phyloP scores from a whole-genome alignment of 2,113 vertebrate genomes.

The Lepisosteus oculatus region DNA sequence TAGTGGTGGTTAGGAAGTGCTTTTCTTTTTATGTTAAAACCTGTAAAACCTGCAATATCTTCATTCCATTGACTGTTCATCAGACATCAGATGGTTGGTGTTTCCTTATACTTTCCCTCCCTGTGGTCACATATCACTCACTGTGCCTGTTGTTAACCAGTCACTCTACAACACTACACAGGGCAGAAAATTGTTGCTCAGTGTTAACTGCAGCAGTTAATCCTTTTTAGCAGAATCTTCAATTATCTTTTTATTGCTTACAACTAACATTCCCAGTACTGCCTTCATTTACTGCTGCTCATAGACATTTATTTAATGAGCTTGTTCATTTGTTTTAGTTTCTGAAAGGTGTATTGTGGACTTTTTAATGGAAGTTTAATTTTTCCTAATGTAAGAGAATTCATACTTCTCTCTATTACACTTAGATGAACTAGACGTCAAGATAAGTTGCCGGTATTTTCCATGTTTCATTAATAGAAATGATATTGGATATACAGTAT shows the following conservation, averaged over 20 bases:
- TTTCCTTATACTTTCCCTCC: too few relatives aligned
- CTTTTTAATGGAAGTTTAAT: constrained; percentile 5
- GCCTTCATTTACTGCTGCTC: not conserved
- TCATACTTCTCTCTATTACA: too few relatives aligned
- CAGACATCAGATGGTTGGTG: too few relatives aligned
- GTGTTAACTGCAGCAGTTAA: not conserved
- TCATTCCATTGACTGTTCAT: too few relatives aligned
- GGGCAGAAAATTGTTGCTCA: not conserved
- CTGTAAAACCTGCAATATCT: too few relatives aligned
- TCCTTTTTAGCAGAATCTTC: constrained; percentile 1
- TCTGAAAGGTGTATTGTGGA: not conserved
- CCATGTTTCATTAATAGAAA: not conserved
- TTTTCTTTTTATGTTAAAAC: too few relatives aligned
- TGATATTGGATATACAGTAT: not conserved
- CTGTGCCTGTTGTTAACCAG: not conserved
- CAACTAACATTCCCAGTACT: constrained; percentile 8
- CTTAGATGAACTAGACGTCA: too few relatives aligned
- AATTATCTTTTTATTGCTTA: constrained; percentile 21
- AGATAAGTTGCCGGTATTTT: too few relatives aligned
- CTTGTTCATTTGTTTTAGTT: constrained; percentile 23
- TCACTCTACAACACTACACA: not conserved
- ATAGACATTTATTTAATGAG: constrained; percentile 16
- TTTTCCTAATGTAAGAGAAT: not conserved
- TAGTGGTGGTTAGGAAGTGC: too few relatives aligned
- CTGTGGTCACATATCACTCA: not conserved